Evolutionary conservation across 2,113 vertebrate genomes (phyloP).

Genomic region (Melanostigma gelatinosum): DNA sequence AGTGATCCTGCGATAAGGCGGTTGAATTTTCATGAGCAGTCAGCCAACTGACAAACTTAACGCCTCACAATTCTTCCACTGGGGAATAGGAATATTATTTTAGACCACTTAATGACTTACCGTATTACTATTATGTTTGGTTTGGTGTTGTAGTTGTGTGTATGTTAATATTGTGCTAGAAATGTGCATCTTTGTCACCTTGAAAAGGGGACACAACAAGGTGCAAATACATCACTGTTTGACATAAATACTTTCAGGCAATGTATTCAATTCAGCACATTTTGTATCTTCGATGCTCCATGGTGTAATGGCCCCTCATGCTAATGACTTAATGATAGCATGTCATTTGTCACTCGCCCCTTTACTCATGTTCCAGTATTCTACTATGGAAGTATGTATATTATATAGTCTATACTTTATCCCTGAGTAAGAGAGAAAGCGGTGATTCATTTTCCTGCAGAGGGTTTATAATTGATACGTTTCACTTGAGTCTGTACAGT

Average conservation of each 20-base stretch:
- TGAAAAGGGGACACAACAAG: neutral
- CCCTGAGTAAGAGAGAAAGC: neutral
- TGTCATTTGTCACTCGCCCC: slow-evolving; percentile 28
- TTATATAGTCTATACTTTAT: slow-evolving; percentile 5
- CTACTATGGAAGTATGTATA: neutral
- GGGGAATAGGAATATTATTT: slow-evolving; percentile 21
- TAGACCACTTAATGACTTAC: neutral
- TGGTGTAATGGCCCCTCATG: slow-evolving; percentile 32
- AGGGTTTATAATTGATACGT: slow-evolving; percentile 18
- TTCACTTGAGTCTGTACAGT: slow-evolving; percentile 5
- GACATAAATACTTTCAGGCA: slow-evolving; percentile 5
- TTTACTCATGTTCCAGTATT: slow-evolving; percentile 1
- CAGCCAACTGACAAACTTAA: slow-evolving; percentile 36
- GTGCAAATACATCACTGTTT: slow-evolving; percentile 7
- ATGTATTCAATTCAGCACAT: slow-evolving; percentile 28
- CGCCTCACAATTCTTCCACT: slow-evolving; percentile 18
- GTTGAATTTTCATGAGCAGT: slow-evolving; percentile 59
- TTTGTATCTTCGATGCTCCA: slow-evolving; percentile 3
- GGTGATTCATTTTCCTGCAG: neutral
- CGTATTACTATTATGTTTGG: neutral
- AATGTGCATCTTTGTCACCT: neutral
- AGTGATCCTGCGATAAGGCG: slow-evolving; percentile 58
- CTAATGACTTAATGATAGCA: slow-evolving; percentile 2
- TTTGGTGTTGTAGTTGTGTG: neutral
- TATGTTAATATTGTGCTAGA: neutral